Percentiles rank a stretch among this genome's conserved stretches.
Evolutionary conservation across 2,888 invertebrate species (phyloP).

Genomic region (Subacronicta megacephala): DNA sequence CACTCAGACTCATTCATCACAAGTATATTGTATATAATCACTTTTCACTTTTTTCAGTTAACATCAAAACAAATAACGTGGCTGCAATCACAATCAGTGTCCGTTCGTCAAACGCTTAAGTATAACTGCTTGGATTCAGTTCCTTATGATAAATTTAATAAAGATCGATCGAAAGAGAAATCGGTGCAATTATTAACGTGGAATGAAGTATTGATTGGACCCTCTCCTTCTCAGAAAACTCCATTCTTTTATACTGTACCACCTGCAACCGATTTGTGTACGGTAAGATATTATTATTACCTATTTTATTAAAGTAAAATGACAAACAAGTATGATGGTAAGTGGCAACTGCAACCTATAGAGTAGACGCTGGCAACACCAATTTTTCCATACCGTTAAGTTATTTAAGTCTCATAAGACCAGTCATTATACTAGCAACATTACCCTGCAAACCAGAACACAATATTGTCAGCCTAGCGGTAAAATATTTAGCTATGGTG

Average conservation of each 20-base stretch:
- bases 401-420: too few relatives aligned
- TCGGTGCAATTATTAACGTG: conserved; percentile 52
- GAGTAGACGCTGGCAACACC: too few relatives aligned
- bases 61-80: conserved; percentile 32
- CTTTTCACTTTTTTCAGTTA: conserved; percentile 23
- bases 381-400: too few relatives aligned
- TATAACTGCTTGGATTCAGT: conserved; percentile 57
- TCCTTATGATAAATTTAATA: conserved; percentile 24
- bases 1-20: too few relatives aligned
- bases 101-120: conserved; percentile 51
- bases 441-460: too few relatives aligned
- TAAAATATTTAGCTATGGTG: too few relatives aligned
- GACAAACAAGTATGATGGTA: too few relatives aligned
- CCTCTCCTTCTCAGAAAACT: conserved; percentile 25
- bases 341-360: too few relatives aligned
- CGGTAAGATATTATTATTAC: conserved; percentile 6
- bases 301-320: too few relatives aligned
- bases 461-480: too few relatives aligned
- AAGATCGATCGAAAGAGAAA: conserved; percentile 14
- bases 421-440: too few relatives aligned
- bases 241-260: conserved; percentile 52
- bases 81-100: conserved; percentile 44
- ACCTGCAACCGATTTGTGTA: conserved; percentile 23
- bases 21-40: too few relatives aligned
- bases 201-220: conserved; percentile 55